phyloP scores from a whole-genome alignment of 1,140 invertebrate species.

The Calliphora vicina region DNA sequence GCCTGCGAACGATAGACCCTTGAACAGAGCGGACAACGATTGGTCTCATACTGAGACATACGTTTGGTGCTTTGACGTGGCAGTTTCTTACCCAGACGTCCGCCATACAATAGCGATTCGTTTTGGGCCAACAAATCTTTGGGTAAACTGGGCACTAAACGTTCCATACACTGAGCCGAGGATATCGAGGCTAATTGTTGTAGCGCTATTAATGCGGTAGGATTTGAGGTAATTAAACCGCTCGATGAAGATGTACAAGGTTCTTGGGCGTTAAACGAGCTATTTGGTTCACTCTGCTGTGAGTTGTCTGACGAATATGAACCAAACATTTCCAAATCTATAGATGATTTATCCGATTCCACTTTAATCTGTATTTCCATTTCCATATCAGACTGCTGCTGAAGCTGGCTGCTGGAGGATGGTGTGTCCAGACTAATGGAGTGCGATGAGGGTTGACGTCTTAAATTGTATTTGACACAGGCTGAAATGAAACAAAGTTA shows the following conservation, averaged over 20 bases:
- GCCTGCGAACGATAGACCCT: conserved; percentile 58
- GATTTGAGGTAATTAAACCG: background rate
- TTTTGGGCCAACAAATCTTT: conserved; percentile 52
- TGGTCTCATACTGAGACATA: conserved; percentile 53
- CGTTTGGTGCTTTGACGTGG: conserved; percentile 50
- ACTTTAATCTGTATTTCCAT: background rate
- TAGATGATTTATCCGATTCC: conserved; percentile 1
- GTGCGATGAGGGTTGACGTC: background rate
- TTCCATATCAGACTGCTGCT: background rate
- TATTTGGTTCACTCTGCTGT: background rate
- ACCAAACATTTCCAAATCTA: background rate
- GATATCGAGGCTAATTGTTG: conserved; percentile 61
- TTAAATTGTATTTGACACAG: conserved; percentile 11
- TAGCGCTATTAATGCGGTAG: conserved; percentile 53
- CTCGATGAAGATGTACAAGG: background rate
- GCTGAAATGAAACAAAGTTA: background rate
- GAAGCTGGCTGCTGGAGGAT: background rate
- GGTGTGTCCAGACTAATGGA: background rate
- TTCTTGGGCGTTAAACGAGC: background rate
- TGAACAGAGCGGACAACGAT: conserved; percentile 58
- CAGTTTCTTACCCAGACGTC: conserved; percentile 45
- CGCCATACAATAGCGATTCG: conserved; percentile 45
- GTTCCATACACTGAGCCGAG: conserved; percentile 52
- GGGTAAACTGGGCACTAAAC: conserved; percentile 49
- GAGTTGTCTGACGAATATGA: background rate